Conservation (phyloP, 2,113 vertebrate species). For the Anser brachyrhynchus region DNA sequence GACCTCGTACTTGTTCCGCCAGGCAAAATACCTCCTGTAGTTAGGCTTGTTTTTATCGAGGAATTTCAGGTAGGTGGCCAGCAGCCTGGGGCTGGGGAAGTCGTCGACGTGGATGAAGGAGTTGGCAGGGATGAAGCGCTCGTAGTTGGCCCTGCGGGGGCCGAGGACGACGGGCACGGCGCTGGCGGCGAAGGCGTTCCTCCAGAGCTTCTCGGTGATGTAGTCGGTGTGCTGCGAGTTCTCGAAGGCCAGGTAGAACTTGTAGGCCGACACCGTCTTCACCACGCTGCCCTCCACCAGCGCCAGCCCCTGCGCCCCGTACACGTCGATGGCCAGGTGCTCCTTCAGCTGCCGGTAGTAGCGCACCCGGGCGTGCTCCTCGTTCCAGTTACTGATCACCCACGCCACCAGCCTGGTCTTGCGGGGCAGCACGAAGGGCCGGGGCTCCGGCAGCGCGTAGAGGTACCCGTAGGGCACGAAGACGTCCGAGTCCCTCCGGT, state of each 20-base stretch:
- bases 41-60: slow-evolving; percentile 76
- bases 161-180: slow-evolving; percentile 90
- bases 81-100: slow-evolving; percentile 79
- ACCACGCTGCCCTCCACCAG: slow-evolving; percentile 74
- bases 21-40: slow-evolving; percentile 84
- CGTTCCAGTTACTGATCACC: slow-evolving; percentile 93
- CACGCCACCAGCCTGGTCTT: slow-evolving; percentile 86
- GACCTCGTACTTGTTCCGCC: slow-evolving; percentile 82
- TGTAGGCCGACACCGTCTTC: slow-evolving; percentile 81
- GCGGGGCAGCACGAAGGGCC: slow-evolving; percentile 46
- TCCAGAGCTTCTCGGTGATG: slow-evolving; percentile 95
- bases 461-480: slow-evolving; percentile 91
- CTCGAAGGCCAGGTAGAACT: slow-evolving; percentile 95
- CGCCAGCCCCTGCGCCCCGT: slow-evolving; percentile 71
- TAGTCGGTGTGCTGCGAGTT: slow-evolving; percentile 94
- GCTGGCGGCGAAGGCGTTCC: slow-evolving; percentile 84
- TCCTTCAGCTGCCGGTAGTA: slow-evolving; percentile 81
- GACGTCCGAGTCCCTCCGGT: slow-evolving; percentile 85
- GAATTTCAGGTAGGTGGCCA: slow-evolving; percentile 87
- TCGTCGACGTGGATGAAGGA: slow-evolving; percentile 95
- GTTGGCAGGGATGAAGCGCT: slow-evolving; percentile 85
- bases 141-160: slow-evolving; percentile 87
- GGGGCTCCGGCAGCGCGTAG: slow-evolving; percentile 18
- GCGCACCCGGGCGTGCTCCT: slow-evolving; percentile 83
- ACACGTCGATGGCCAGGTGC: slow-evolving; percentile 85